Conservation (phyloP, 1,140 invertebrate species). For the Drosophila athabasca region DNA sequence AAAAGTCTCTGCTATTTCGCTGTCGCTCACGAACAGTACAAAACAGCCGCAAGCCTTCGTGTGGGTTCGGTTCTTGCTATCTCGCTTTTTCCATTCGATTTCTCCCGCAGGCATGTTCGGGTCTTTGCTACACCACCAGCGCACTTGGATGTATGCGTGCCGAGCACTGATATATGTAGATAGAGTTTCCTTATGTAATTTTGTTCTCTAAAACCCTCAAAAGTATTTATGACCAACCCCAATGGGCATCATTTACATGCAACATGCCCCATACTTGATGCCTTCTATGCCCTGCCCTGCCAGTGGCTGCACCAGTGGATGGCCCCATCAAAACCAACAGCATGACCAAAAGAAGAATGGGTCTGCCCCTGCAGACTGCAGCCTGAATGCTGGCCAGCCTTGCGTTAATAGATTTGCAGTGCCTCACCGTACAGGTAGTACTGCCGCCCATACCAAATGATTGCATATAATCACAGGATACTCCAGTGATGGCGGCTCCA, state of each 20-base stretch:
- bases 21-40: too few species aligned
- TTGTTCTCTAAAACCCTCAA: too few species aligned
- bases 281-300: slow-evolving; percentile 11
- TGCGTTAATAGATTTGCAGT: slow-evolving; percentile 68
- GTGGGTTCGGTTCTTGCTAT: too few species aligned
- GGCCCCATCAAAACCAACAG: slow-evolving; percentile 23
- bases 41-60: too few species aligned
- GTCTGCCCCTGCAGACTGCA: slow-evolving; percentile 10
- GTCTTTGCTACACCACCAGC: too few species aligned
- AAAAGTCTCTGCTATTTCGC: too few species aligned
- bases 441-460: slow-evolving; percentile 23
- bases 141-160: too few species aligned
- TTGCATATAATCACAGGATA: slow-evolving; percentile 64
- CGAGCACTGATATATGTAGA: too few species aligned
- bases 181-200: too few species aligned
- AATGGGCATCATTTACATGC: slow-evolving; percentile 16
- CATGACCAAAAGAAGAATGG: slow-evolving; percentile 12
- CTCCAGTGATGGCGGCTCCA: slow-evolving; percentile 11
- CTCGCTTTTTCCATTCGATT: too few species aligned
- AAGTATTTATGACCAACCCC: slow-evolving; percentile 10
- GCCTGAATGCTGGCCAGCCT: neutral
- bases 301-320: slow-evolving; percentile 19
- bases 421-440: neutral
- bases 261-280: slow-evolving; percentile 14
- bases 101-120: too few species aligned